Evolutionary conservation across 2,113 vertebrate genomes (phyloP).

Genomic region (Calcarius ornatus): DNA sequence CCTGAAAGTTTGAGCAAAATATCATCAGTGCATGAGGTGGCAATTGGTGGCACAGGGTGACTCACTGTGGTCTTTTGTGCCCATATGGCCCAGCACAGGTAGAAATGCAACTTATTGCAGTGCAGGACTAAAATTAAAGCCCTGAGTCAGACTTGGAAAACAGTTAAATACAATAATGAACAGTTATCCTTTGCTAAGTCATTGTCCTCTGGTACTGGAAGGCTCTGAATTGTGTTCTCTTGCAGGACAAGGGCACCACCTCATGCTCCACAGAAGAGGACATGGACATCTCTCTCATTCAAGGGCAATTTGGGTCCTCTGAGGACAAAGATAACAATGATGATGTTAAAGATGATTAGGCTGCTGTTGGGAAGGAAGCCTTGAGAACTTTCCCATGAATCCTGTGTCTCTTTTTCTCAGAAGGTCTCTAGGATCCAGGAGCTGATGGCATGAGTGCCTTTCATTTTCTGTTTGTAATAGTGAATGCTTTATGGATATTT

Average conservation of each 20-base stretch:
- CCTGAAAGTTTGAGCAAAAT: not conserved
- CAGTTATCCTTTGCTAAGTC: not conserved
- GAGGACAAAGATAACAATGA: not conserved
- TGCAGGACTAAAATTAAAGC: not conserved
- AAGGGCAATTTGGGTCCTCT: not conserved
- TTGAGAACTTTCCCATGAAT: not conserved
- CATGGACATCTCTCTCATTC: not conserved
- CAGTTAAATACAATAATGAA: not conserved
- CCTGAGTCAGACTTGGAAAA: not conserved
- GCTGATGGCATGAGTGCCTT: not conserved
- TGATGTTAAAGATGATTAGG: too few species aligned
- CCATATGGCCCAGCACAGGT: not conserved
- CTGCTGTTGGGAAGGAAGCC: not conserved
- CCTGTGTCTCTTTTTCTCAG: not conserved
- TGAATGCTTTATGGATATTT: not conserved
- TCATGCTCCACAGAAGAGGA: accelerated
- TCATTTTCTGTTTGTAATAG: not conserved
- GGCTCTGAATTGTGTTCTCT: not conserved
- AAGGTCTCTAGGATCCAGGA: not conserved
- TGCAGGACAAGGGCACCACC: not conserved
- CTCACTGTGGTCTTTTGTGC: not conserved
- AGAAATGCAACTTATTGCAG: not conserved
- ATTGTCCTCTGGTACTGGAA: not conserved
- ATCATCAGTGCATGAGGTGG: not conserved
- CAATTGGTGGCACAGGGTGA: not conserved